Conservation (phyloP, 2,113 vertebrate species). For the Bolborhynchus lineola region DNA sequence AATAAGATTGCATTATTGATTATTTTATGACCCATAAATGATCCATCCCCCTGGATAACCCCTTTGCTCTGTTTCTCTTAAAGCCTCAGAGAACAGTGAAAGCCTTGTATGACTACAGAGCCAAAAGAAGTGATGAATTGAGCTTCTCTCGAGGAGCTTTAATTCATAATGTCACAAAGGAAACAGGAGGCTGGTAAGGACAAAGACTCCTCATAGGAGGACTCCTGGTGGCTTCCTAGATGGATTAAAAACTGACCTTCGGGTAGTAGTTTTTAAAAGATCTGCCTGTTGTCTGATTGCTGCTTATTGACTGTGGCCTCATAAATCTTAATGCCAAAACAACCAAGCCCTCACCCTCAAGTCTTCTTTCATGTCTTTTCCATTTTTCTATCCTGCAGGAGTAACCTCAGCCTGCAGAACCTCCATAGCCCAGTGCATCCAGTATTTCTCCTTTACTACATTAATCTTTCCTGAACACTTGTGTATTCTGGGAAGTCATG, state of each 20-base stretch:
- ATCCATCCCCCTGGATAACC: neutral
- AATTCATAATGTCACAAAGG: conserved; percentile 91
- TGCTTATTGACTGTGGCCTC: neutral
- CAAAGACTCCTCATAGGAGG: neutral
- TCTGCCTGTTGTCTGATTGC: neutral
- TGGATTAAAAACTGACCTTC: neutral
- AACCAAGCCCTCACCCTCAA: neutral
- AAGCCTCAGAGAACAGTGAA: conserved; percentile 89
- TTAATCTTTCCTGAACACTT: neutral
- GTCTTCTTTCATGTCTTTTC: neutral
- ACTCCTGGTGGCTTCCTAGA: neutral
- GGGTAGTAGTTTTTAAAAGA: neutral
- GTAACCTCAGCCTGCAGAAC: neutral
- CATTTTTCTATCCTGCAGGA: neutral
- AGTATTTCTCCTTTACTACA: neutral
- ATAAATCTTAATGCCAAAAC: neutral
- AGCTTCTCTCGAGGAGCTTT: conserved; percentile 87
- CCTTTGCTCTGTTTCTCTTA: conserved; percentile 42
- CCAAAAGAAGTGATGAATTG: conserved; percentile 83
- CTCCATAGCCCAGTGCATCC: neutral
- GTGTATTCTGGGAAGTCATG: neutral
- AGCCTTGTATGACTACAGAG: conserved; percentile 89
- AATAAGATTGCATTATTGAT: conserved; percentile 16
- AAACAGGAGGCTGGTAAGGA: conserved; percentile 87
- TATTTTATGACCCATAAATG: neutral